Base-by-base conservation (phyloP, 2,797 vertebrate species). In the Melanotaenia maccullochi region DNA sequence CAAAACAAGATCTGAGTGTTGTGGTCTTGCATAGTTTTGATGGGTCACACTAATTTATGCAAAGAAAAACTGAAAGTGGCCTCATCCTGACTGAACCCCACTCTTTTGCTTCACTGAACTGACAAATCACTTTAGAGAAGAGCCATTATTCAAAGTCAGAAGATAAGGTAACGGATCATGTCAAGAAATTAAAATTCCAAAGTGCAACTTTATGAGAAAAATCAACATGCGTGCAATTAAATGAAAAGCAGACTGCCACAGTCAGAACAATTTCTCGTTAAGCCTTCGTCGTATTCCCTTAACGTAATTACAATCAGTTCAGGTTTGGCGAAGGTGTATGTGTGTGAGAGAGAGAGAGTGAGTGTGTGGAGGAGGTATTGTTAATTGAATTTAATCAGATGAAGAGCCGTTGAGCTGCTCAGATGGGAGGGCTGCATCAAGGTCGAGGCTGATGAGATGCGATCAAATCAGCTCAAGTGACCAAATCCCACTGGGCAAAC, bases 71-170 rank as follows among this genome's bases (percentile, higher is more conserved):
- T 65, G 67, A 81, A 75, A 68, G 11, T 9, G 70, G 78, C 82
- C 81, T 83, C 73, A 84, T 84, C 85, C 80, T 0, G 14, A 60
- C 77, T 16, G 65, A 78, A 80, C 73, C 77, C 73, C 25, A 0
- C 4, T 9, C 73, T 52, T 69, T 62, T 71, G 90, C 90, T 91
- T 91, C 91, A 83, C 14, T 81, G 91, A 90, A 76, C 91, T 90
- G 90, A 90, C 85, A 92, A 92, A 93, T 92, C 85, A 84, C 86
- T 89, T 88, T 91, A 91, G 88, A 90, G 84, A 54, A 64, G 81
- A 8, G 87, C 91, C 91, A 91, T 91, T 75, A 60, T 75, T 92
- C 90, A 91, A 89, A 88, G 88, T 90, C 78, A 57, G 72, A 84
- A 77, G 73, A 80, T 71, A 68, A 71, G 44, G 79, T 64, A 7